Base-by-base conservation (phyloP, 1,140 invertebrate genomes). In the Maconellicoccus hirsutus region DNA sequence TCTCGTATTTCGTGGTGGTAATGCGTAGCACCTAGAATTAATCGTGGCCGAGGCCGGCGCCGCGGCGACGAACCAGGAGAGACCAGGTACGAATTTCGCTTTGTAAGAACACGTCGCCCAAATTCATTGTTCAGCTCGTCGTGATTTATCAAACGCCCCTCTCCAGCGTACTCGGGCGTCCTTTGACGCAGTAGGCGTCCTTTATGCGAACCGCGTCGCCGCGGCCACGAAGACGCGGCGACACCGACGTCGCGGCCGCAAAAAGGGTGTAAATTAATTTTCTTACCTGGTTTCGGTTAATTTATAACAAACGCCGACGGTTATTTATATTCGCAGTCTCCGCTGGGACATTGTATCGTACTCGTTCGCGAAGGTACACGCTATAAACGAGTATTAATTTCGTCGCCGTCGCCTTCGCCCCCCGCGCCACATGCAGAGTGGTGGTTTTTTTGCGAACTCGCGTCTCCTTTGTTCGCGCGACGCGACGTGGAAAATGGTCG, bases 241-340 rank as follows among this genome's bases (percentile, higher is more conserved):
- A n/a, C n/a, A n/a, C n/a, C n/a, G n/a, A 12, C 29, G 12, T 12
- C 29, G 29, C 29, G 29, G 29, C 29, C 29, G 29, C 29, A 33
- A 33, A 66, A 26, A 25, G 61, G 61, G 61, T 66, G 61, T 66
- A 26, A 66, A 66, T 66, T 66, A 66, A 66, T 66, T 66, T 66
- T 66, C 61, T 66, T 66, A 66, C 61, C 61, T 66, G 61, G 25
- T 66, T 66, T 66, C 21, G 16, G 21, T 66, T 25, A 66, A 25
- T 66, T 66, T 25, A 25, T 25, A 66, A 66, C 61, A 25, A 26
- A 66, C 61, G 61, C 25, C 10, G 16, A 12, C 22, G 25, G 61
- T 66, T 66, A 66, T 66, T 66, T 66, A 66, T 66, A 66, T 66
- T 66, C 61, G 61, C 25, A 12, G 7, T 66, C 61, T 23, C 61